Conservation (phyloP, 2,797 vertebrate genomes). For the Amblyraja radiata region DNA sequence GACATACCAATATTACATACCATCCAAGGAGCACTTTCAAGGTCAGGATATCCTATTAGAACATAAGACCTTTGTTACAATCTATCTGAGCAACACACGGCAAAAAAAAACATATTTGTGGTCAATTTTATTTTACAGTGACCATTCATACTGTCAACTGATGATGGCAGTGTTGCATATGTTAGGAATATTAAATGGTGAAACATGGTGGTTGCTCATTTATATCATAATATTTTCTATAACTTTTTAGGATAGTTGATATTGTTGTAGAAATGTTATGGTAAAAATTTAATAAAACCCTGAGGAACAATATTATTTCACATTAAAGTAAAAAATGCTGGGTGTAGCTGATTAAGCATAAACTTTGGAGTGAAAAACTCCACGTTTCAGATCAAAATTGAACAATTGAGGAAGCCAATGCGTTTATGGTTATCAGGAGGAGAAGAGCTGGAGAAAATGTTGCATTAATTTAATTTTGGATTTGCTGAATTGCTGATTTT, state of each 20-base stretch:
- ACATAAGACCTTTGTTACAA: not conserved
- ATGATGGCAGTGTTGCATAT: constrained; percentile 23
- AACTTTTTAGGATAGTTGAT: not conserved
- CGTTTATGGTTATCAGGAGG: too few species aligned
- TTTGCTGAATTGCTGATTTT: not conserved
- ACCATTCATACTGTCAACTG: not conserved
- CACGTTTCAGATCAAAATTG: too few species aligned
- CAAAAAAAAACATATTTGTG: not conserved
- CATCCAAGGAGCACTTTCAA: not conserved
- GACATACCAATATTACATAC: not conserved
- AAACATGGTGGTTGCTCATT: not conserved
- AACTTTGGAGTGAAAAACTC: too few species aligned
- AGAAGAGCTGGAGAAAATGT: not conserved
- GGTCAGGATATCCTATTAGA: not conserved
- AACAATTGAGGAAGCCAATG: too few species aligned
- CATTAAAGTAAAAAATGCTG: not conserved
- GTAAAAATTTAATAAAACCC: not conserved
- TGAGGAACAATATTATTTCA: not conserved
- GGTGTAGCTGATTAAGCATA: not conserved
- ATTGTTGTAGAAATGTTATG: not conserved
- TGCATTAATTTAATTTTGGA: not conserved
- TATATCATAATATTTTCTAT: not conserved
- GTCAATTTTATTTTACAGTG: not conserved
- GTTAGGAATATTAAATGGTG: not conserved
- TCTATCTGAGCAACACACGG: not conserved